Evolutionary conservation across 2,797 vertebrate species (phyloP).

Genomic region (Xyrichtys novacula): DNA sequence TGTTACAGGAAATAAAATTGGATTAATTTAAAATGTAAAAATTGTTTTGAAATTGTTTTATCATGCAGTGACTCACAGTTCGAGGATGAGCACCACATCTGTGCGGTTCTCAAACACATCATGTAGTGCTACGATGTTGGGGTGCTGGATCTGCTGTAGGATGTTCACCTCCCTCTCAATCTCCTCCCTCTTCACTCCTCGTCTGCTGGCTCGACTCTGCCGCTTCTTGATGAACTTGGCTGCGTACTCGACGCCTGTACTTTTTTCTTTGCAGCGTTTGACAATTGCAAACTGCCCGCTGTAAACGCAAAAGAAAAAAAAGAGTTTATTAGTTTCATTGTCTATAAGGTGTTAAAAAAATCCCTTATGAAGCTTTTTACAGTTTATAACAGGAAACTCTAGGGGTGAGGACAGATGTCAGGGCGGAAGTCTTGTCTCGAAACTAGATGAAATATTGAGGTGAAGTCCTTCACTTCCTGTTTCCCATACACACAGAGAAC

Average conservation of each 20-base stretch:
- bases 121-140: constrained; percentile 91
- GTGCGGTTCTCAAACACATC: constrained; percentile 96
- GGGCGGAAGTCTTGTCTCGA: constrained; percentile 68
- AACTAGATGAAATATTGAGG: constrained; percentile 56
- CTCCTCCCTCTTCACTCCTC: constrained; percentile 92
- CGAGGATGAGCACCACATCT: constrained; percentile 95
- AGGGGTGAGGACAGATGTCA: constrained; percentile 24
- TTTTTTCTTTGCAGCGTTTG: constrained; percentile 91
- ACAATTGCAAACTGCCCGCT: constrained; percentile 98
- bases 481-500: constrained; percentile 66
- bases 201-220: constrained; percentile 89
- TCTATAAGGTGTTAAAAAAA: not conserved
- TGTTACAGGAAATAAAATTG: not conserved
- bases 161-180: constrained; percentile 95
- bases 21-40: too few relatives aligned
- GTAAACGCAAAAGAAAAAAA: constrained; percentile 39
- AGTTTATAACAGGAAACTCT: constrained; percentile 57
- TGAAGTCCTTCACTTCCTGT: constrained; percentile 66
- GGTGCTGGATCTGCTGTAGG: constrained; percentile 91
- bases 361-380: not conserved
- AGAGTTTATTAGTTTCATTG: not conserved
- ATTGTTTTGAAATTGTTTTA: too few relatives aligned
- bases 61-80: constrained; percentile 91
- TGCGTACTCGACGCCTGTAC: constrained; percentile 87
- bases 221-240: constrained; percentile 99